Percentiles rank a stretch among this genome's conserved stretches.
These are phyloP conservation scores for Palaemon carinicauda DNA, from an alignment of 1,140 invertebrate genomes.

Conservation along the genomic window DNA sequence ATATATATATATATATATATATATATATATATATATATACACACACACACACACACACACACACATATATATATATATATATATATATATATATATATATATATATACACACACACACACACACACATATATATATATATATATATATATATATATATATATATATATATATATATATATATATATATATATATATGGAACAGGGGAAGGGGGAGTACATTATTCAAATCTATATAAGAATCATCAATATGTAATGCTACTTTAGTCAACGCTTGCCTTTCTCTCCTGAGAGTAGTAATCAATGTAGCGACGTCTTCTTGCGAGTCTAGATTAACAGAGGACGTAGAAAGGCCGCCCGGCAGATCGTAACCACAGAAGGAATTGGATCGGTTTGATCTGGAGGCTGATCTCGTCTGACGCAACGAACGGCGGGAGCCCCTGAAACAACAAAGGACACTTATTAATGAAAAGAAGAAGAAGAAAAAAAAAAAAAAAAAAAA, in stretches of 20 bases:
- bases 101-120: too few relatives aligned
- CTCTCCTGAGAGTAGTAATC: constrained; percentile 37
- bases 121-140: too few relatives aligned
- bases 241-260: neutral
- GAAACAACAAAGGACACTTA: neutral
- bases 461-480: neutral
- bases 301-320: constrained; percentile 38
- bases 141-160: too few relatives aligned
- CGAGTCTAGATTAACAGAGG: constrained; percentile 30
- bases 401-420: constrained; percentile 37
- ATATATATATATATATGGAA: too few relatives aligned
- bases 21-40: neutral
- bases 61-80: neutral
- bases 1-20: too few relatives aligned
- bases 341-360: constrained; percentile 15
- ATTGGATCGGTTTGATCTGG: constrained; percentile 3
- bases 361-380: neutral
- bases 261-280: neutral
- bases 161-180: too few relatives aligned
- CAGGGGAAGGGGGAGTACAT: too few relatives aligned
- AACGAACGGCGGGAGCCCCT: constrained; percentile 25
- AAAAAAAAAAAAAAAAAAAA: too few relatives aligned
- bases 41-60: neutral
- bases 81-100: too few relatives aligned
- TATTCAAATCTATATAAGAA: neutral